Evolutionary conservation across 1,140 invertebrate species (phyloP).

Genomic region (Pogonomyrmex californicus): DNA sequence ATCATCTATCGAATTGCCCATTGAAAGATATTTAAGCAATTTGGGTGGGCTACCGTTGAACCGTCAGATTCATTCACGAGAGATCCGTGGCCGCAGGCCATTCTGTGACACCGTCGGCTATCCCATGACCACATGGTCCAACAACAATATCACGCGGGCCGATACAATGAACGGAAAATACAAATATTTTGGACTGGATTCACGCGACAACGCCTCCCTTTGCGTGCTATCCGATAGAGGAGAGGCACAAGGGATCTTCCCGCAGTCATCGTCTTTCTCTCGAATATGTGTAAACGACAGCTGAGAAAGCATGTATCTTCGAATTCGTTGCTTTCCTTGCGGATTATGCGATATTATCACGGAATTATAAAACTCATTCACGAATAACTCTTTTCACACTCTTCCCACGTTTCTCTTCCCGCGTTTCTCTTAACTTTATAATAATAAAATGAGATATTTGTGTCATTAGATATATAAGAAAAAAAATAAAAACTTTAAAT

Average conservation of each 20-base stretch:
- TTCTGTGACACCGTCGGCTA: slow-evolving; percentile 40
- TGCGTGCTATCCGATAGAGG: slow-evolving; percentile 6
- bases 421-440: background rate
- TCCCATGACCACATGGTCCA: slow-evolving; percentile 54
- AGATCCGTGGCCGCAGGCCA: slow-evolving; percentile 72
- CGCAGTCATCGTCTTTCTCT: slow-evolving; percentile 30
- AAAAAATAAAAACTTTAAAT: background rate
- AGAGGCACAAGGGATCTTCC: slow-evolving; percentile 6
- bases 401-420: background rate
- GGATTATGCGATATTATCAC: slow-evolving; percentile 11
- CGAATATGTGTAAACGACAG: slow-evolving; percentile 46
- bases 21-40: slow-evolving; percentile 77
- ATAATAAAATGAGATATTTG: background rate
- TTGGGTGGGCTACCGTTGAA: slow-evolving; percentile 73
- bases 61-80: slow-evolving; percentile 66
- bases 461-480: background rate
- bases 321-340: background rate
- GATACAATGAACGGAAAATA: slow-evolving; percentile 72
- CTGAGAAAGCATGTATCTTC: slow-evolving; percentile 56
- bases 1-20: slow-evolving; percentile 43
- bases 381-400: slow-evolving; percentile 6
- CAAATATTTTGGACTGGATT: slow-evolving; percentile 80
- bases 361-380: slow-evolving; percentile 43
- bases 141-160: slow-evolving; percentile 66
- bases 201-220: slow-evolving; percentile 74